Evolutionary conservation across 2,113 vertebrate species (phyloP).

Genomic region (Orthonyx spaldingii): DNA sequence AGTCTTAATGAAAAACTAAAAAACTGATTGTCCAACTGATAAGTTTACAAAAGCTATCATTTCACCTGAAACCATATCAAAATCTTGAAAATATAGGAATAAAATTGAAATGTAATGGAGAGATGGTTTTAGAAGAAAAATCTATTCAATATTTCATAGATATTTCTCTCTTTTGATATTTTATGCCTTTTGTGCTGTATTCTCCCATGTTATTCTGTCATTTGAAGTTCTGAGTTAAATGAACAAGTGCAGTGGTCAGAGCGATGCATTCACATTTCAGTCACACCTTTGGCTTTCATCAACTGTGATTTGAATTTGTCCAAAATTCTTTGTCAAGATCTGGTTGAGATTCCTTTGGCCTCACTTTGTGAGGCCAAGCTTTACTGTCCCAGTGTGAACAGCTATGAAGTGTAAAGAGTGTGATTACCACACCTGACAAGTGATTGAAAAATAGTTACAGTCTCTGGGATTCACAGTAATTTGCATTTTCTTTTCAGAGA

Average conservation of each 20-base stretch:
- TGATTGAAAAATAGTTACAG: background rate
- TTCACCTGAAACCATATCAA: background rate
- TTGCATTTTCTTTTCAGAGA: background rate
- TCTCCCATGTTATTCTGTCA: background rate
- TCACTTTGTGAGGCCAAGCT: background rate
- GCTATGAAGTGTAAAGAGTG: background rate
- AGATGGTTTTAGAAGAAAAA: background rate
- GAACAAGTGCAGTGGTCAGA: background rate
- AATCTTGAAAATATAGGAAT: background rate
- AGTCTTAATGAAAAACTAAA: background rate
- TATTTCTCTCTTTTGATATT: background rate
- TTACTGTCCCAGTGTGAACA: background rate
- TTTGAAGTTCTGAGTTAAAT: slow-evolving; percentile 4
- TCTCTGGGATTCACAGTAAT: background rate
- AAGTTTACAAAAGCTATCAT: background rate
- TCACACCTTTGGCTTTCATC: background rate
- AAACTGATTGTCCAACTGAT: background rate
- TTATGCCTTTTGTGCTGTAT: background rate
- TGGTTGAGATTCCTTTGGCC: background rate
- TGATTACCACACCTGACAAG: background rate
- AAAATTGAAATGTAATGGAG: background rate
- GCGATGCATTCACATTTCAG: background rate
- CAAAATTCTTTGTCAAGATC: background rate
- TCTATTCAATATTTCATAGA: background rate
- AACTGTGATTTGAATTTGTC: background rate